Evolutionary conservation across 1,140 invertebrate genomes (phyloP), one percentile per base, ranked within the genome.

Genomic region (Maniola jurtina): DNA sequence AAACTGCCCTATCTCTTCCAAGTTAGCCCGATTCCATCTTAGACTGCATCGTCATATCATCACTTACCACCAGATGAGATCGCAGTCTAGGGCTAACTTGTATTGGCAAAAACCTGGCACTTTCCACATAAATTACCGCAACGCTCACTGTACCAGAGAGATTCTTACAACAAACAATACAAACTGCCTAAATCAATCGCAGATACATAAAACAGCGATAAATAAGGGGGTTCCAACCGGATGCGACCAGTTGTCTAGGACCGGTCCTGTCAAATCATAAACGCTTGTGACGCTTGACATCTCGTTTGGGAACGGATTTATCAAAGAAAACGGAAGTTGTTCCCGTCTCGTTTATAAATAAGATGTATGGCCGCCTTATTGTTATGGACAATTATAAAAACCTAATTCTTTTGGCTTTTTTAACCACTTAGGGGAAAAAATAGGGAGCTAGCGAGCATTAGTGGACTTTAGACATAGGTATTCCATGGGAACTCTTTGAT

Each of bases 281-380:
- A 75, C 70, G 42, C 54, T 67, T 62, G 69, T 25, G 25, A 52
- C 52, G 68, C 54, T 67, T 62, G 69, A 68, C 67, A 47, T 61
- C 57, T 55, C 55, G 48, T 59, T 66, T 45, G 66, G 66, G 54
- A 61, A 73, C 64, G 61, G 71, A 71, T 76, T n/a, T 71, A 73
- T 72, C 68, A 73, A 70, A 73, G 72, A 68, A 73, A 62, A 38
- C 69, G 69, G 69, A 71, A 71, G 64, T 61, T 63, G 56, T 50
- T 67, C 69, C 65, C 61, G 66, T 71, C 61, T 68, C 50, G 61
- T 67, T 71, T 68, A 68, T 67, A 71, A 71, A 71, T 71, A 68
- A 71, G 65, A 71, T 71, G 61, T 71, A 66, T 66, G 61, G 33
- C 61, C 10, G 61, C 57, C 67, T 61, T 63, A 63, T 69, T 63